A percentile compares a stretch with the other conserved stretches of the same genome.
phyloP scores from a whole-genome alignment of 1,140 invertebrate genomes.

The Hydropsyche tenuis region DNA sequence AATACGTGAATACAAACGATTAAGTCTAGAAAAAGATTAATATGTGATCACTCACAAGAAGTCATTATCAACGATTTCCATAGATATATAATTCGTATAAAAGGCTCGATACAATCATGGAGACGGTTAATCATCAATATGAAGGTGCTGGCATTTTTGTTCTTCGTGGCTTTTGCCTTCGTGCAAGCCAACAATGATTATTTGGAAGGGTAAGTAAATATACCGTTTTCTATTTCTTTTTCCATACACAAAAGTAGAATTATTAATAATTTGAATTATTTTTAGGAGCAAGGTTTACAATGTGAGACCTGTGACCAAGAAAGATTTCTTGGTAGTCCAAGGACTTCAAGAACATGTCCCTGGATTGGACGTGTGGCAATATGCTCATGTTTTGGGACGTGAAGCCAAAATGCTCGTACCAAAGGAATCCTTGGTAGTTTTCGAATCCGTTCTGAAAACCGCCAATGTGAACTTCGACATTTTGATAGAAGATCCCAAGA shows the following conservation, averaged over 20 bases:
- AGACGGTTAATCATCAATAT: conserved; percentile 32
- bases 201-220: conserved; percentile 32
- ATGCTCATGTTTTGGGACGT: conserved; percentile 36
- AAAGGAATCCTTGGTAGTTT: conserved; percentile 14
- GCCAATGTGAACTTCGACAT: conserved; percentile 35
- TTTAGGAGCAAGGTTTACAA: conserved; percentile 46
- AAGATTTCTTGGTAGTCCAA: conserved; percentile 28
- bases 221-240: background rate
- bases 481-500: conserved; percentile 38
- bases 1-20: background rate
- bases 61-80: background rate
- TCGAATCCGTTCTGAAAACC: conserved; percentile 31
- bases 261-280: conserved; percentile 8
- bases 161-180: conserved; percentile 44
- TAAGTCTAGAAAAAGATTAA: background rate
- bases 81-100: conserved; percentile 1
- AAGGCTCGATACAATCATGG: background rate
- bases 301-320: conserved; percentile 39
- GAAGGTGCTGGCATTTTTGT: conserved; percentile 39
- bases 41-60: background rate
- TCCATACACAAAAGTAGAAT: background rate
- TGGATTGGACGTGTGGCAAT: conserved; percentile 46
- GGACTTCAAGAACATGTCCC: conserved; percentile 25
- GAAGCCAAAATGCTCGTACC: conserved; percentile 41
- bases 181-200: conserved; percentile 32